Evolutionary conservation across 2,888 invertebrate species (phyloP), one percentile per base, ranked within the genome.

Genomic region (Thecophora atra): DNA sequence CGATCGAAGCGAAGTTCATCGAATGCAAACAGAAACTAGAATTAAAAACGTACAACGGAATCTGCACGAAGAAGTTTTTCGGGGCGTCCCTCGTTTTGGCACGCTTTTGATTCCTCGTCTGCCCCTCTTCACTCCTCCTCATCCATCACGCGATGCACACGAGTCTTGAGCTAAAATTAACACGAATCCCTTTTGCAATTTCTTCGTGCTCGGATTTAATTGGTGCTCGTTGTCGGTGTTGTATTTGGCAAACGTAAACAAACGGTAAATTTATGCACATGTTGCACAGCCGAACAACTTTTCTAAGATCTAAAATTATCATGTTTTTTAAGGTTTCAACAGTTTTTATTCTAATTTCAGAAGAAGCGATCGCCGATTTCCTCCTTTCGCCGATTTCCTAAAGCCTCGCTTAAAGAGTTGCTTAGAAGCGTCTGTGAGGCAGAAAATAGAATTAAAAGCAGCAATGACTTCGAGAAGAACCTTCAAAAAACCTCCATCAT

Each of bases 51-150:
- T 1, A 37, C 6, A 37, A 6, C 37, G 11, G 37, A 37, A 37
- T 37, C 37, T 37, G 6, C 73, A 71, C 73, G 73, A 65, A 74
- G 52, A 72, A 73, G n/a, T n/a, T n/a, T n/a, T 72, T 68, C 70
- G 75, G 71, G 75, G 62, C 28, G 58, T 58, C 6, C 58, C 58
- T 26, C 37, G 15, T 58, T 58, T 58, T 58, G 58, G 58, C 58
- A 58, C 58, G 58, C 26, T 24, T 15, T 28, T 58, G 58, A 4
- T 7, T 7, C 15, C 1, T 11, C 47, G 8, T 26, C 15, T 24
- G 11, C 21, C 3, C 24, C 5, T 2, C 24, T 21, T 37, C 37
- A 21, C 24, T 54, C 21, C 15, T n/a, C 4, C 8, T 54, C 6
- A 15, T 54, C 5, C 24, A 21, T n/a, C 24, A 4, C 24, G 4